Evolutionary conservation across 1,140 invertebrate genomes (phyloP).

Genomic region (Spodoptera frugiperda): DNA sequence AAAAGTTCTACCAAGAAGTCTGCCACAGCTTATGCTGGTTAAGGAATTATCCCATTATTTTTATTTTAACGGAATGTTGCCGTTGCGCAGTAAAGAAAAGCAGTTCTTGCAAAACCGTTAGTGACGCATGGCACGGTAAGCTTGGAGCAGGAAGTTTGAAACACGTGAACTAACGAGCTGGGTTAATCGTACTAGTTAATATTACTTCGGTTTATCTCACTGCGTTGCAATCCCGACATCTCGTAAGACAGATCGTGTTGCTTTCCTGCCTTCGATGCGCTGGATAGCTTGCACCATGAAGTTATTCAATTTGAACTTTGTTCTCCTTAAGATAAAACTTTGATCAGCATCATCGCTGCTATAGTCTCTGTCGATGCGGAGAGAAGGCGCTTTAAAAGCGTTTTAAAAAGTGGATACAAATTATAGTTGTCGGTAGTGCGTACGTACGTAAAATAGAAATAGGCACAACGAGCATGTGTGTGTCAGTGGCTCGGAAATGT

Average conservation of each 20-base stretch:
- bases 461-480: conserved; percentile 53
- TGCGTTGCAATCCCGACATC: conserved; percentile 52
- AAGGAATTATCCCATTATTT: conserved; percentile 45
- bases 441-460: conserved; percentile 54
- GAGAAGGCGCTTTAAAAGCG: conserved; percentile 9
- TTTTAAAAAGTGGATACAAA: conserved; percentile 56
- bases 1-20: conserved; percentile 5
- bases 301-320: conserved; percentile 22
- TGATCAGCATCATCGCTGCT: neutral
- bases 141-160: conserved; percentile 52
- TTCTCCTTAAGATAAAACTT: neutral
- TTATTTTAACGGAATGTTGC: conserved; percentile 46
- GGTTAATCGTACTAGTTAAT: conserved; percentile 60
- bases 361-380: neutral
- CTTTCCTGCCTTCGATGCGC: conserved; percentile 41
- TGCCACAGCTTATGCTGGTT: neutral
- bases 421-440: conserved; percentile 56
- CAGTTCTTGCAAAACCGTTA: conserved; percentile 51
- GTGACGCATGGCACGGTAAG: conserved; percentile 40
- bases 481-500: conserved; percentile 47
- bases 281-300: conserved; percentile 18
- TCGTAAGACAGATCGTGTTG: conserved; percentile 58
- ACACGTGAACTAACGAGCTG: conserved; percentile 56
- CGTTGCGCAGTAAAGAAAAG: conserved; percentile 49
- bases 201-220: conserved; percentile 55